A percentile compares a stretch with the other conserved stretches of the same genome.
phyloP scores from a whole-genome alignment of 2,888 invertebrate species.

The Hyposoter didymator region DNA sequence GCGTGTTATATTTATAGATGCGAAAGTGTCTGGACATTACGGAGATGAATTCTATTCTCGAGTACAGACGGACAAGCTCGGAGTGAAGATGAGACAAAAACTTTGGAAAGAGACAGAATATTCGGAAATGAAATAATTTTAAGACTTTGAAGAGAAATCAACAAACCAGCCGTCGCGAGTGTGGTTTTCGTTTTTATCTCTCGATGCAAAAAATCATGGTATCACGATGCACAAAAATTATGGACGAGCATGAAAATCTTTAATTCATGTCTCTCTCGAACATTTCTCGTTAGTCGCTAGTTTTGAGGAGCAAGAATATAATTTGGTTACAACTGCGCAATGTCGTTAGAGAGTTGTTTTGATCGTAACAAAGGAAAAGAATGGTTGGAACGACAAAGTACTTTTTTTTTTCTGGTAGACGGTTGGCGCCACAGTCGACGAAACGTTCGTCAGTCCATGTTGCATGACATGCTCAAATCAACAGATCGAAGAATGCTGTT shows the following conservation, averaged over 20 bases:
- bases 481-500: not conserved
- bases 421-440: not conserved
- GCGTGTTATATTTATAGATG: not conserved
- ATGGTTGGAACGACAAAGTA: not conserved
- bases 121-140: not conserved
- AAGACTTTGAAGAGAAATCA: not conserved
- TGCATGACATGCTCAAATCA: constrained; percentile 1
- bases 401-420: not conserved
- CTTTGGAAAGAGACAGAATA: not conserved
- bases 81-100: not conserved
- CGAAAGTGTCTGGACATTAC: not conserved
- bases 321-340: not conserved
- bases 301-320: not conserved
- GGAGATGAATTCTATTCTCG: not conserved
- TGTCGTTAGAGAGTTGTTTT: not conserved
- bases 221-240: not conserved
- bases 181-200: not conserved
- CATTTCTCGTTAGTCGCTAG: not conserved
- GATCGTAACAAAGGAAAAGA: not conserved
- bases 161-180: not conserved
- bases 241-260: not conserved
- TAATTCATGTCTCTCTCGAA: not conserved
- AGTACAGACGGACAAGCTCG: not conserved
- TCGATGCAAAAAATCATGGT: not conserved
- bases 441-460: not conserved